Evolutionary conservation across 2,888 invertebrate species (phyloP).

Genomic region (Steinernema hermaphroditum): DNA sequence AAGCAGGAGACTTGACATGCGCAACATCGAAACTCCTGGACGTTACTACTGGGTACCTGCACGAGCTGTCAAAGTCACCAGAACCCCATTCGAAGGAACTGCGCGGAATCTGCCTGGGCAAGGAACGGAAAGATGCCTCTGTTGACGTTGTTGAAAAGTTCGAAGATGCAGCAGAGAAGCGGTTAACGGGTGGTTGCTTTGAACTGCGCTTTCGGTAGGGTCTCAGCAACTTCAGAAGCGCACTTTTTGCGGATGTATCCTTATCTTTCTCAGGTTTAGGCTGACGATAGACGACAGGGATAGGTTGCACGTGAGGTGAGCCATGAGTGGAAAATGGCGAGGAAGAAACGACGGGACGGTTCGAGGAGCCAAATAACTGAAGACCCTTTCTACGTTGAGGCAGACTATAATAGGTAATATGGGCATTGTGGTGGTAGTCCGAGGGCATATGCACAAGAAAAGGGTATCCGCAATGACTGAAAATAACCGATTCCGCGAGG

Average conservation of each 20-base stretch:
- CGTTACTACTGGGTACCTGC: neutral
- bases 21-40: neutral
- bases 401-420: conserved; percentile 13
- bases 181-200: conserved; percentile 7
- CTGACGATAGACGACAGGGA: neutral
- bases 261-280: neutral
- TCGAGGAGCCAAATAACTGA: neutral
- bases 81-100: neutral
- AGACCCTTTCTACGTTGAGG: neutral
- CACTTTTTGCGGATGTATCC: neutral
- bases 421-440: conserved; percentile 1
- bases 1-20: neutral
- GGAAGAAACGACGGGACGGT: neutral
- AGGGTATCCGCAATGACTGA: neutral
- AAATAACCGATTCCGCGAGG: conserved; percentile 12
- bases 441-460: neutral
- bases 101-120: neutral
- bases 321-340: neutral
- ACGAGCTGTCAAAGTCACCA: neutral
- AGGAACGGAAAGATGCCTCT: conserved; percentile 8
- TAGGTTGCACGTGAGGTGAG: neutral
- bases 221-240: neutral
- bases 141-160: neutral
- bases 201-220: conserved; percentile 2
- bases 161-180: neutral